These are phyloP conservation scores for Monomorium pharaonis DNA, from an alignment of 1,140 invertebrate genomes.

Conservation along the genomic window DNA sequence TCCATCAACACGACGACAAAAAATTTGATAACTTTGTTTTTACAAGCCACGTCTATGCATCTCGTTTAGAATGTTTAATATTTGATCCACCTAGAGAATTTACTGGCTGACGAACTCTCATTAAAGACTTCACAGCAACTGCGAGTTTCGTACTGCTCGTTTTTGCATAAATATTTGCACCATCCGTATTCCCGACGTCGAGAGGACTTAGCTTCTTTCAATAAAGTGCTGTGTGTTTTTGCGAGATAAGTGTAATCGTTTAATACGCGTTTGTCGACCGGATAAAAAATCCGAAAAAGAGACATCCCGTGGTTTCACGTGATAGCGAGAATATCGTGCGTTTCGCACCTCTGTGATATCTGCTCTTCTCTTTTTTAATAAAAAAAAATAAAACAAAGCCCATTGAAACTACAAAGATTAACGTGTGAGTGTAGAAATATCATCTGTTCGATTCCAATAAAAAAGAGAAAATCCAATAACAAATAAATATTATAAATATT, in stretches of 20 bases:
- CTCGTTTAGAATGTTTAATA: conserved; percentile 16
- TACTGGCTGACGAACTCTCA: not conserved
- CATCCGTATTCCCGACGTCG: conserved; percentile 1
- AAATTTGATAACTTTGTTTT: not conserved
- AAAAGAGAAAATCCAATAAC: not conserved
- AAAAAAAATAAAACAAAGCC: not conserved
- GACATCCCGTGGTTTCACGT: not conserved
- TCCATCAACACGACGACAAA: not conserved
- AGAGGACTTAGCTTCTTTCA: not conserved
- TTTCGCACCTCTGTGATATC: not conserved
- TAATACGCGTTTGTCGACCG: conserved; percentile 10
- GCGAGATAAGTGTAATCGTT: conserved; percentile 48
- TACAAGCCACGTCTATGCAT: not conserved
- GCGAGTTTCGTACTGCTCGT: not conserved
- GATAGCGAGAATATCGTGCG: not conserved
- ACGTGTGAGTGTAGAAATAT: not conserved
- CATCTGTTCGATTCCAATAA: not conserved
- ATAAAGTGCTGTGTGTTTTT: conserved; percentile 15
- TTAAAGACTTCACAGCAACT: conserved; percentile 19
- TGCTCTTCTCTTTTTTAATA: too few relatives aligned
- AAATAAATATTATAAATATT: not conserved
- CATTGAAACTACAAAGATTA: not conserved
- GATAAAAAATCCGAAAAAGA: conserved; percentile 9
- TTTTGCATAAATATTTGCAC: conserved; percentile 45
- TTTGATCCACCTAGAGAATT: not conserved